Evolutionary conservation across 2,113 vertebrate species (phyloP).

Genomic region (Parus major): DNA sequence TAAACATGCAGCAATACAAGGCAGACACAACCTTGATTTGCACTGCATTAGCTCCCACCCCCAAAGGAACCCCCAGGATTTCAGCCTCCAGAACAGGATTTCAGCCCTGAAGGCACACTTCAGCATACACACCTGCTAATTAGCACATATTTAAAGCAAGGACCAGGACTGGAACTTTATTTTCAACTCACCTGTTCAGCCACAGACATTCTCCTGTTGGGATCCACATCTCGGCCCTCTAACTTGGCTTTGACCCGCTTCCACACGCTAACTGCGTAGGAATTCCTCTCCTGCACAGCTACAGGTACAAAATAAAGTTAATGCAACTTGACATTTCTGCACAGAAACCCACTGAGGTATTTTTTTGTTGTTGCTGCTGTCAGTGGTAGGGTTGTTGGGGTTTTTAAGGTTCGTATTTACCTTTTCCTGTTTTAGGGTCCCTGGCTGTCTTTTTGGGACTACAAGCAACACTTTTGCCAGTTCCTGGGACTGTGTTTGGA

Average conservation of each 20-base stretch:
- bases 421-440: constrained; percentile 98
- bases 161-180: neutral
- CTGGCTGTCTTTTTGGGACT: constrained; percentile 96
- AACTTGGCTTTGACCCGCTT: constrained; percentile 98
- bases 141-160: neutral
- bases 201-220: constrained; percentile 96
- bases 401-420: constrained; percentile 65
- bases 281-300: constrained; percentile 99
- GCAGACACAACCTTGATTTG: neutral
- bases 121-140: neutral
- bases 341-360: neutral
- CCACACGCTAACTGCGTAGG: constrained; percentile 98
- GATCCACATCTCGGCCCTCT: constrained; percentile 95
- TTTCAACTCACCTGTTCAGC: constrained; percentile 89
- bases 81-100: neutral
- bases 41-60: neutral
- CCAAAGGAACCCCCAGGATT: neutral
- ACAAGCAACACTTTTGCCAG: constrained; percentile 88
- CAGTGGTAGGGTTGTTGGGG: neutral
- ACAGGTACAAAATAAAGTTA: neutral
- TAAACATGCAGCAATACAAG: neutral
- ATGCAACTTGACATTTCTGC: neutral
- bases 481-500: constrained; percentile 83
- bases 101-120: neutral
- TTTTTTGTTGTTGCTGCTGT: neutral